Conservation (phyloP, 1,140 invertebrate genomes). For the Caenorhabditis inopinata region DNA sequence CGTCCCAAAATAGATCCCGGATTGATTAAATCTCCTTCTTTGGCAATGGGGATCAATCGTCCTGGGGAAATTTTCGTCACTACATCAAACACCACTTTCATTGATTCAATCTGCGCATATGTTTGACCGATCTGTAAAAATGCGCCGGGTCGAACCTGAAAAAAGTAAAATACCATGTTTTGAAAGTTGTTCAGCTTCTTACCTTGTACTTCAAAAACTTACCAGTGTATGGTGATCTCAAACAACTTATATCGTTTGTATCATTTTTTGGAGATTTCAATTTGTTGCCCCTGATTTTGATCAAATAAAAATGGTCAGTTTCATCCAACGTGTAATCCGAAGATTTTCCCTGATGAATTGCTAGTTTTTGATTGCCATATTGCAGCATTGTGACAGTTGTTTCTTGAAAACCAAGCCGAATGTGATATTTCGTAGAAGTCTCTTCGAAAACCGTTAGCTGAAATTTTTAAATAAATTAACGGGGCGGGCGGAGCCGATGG, state of each 20-base stretch:
- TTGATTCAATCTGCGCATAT: constrained; percentile 97
- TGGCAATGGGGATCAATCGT: constrained; percentile 76
- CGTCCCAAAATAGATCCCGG: constrained; percentile 84
- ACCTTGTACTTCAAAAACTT: constrained; percentile 83
- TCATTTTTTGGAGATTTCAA: background rate
- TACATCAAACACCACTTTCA: constrained; percentile 99
- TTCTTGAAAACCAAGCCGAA: background rate
- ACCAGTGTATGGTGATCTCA: constrained; percentile 91
- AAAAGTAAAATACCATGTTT: background rate
- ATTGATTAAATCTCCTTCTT: constrained; percentile 91
- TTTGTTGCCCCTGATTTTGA: constrained; percentile 16
- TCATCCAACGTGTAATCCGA: background rate
- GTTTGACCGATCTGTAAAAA: constrained; percentile 86
- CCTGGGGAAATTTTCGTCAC: constrained; percentile 80
- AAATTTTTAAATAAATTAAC: too few relatives aligned
- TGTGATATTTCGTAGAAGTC: background rate
- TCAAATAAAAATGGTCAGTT: background rate
- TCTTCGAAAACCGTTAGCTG: background rate
- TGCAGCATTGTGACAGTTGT: background rate
- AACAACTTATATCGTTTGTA: constrained; percentile 87
- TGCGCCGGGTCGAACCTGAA: constrained; percentile 71
- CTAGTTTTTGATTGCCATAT: background rate
- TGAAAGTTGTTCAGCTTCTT: background rate
- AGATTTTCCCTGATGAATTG: background rate
- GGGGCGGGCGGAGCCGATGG: too few relatives aligned